Evolutionary conservation across 2,888 invertebrate genomes (phyloP), one percentile per base, ranked within the genome.

Genomic region (Lissocephala sabroskyi): DNA sequence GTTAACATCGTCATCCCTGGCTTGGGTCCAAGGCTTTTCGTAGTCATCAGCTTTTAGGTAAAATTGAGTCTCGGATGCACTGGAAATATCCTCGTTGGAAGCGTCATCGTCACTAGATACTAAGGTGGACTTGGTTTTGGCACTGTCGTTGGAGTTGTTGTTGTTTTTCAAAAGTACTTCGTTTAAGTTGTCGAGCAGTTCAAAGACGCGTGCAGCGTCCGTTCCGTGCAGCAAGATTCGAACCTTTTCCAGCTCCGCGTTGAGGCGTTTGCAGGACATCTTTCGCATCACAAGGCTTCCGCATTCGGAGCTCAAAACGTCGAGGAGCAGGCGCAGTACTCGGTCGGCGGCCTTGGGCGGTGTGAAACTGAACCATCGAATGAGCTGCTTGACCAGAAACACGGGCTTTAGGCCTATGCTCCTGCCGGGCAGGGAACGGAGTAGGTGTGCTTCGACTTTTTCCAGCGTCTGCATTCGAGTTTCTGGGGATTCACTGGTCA

Each of bases 331-430:
- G 4, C 68, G 44, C 23, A 85, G 57, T 0, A 84, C 83, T 1
- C 62, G 62, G 29, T 80, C 76, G 3, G 73, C 53, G 16, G 73
- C 67, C n/a, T 54, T 45, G 0, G 65, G 33, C 0, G 84, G 84
- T 26, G 61, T 55, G 37, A 54, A 60, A 0, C 71, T 78, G 54
- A 84, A 83, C 84, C 85, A 84, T 16, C 80, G 71, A 13, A 84
- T 82, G 7, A 84, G 52, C 41, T 82, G 80, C 52, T 81, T 85
- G 2, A 81, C 60, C n/a, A 84, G 58, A 42, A 73, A 55, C 10
- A 73, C 66, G 1, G 82, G 70, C 45, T 77, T 76, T 23, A 84
- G 79, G 16, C 62, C 60, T 1, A 83, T 61, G 0, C n/a, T 28
- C 52, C 77, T 73, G 39, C 71, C 63, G 40, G 62, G 58, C 26